A percentile compares a stretch with the other conserved stretches of the same genome.
phyloP scores from a whole-genome alignment of 2,113 vertebrate genomes.

The Thunnus thynnus region DNA sequence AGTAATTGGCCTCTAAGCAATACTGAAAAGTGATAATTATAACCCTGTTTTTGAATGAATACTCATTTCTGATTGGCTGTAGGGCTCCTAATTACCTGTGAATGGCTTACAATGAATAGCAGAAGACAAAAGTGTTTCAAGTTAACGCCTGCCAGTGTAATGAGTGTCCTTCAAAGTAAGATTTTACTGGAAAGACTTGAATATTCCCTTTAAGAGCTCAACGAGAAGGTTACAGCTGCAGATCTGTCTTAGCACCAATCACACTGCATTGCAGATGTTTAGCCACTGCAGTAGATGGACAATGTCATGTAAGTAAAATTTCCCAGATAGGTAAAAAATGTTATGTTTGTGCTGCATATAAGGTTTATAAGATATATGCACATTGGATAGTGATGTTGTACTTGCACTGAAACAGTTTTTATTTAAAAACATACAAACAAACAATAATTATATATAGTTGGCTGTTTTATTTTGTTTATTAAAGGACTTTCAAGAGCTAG shows the following conservation, averaged over 20 bases:
- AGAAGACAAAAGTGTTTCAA: neutral
- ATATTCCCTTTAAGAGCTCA: constrained; percentile 2
- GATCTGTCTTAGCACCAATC: constrained; percentile 2
- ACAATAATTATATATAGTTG: too few species aligned
- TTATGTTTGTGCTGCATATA: neutral
- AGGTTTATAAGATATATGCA: too few species aligned
- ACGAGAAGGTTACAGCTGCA: neutral
- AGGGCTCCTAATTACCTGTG: constrained; percentile 39
- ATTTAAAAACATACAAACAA: too few species aligned
- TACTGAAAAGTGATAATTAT: constrained; percentile 23
- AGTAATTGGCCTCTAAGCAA: constrained; percentile 26
- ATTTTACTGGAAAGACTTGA: neutral
- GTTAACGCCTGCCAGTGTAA: neutral
- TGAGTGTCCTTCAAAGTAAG: constrained; percentile 10
- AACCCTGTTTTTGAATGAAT: constrained; percentile 11
- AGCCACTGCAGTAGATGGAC: constrained; percentile 40
- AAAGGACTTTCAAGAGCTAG: too few species aligned
- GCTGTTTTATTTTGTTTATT: too few species aligned
- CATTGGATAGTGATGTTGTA: too few species aligned
- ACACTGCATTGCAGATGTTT: constrained; percentile 49
- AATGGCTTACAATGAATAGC: constrained; percentile 26
- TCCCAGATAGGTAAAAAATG: neutral
- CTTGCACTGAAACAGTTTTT: too few species aligned
- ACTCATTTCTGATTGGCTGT: constrained; percentile 10
- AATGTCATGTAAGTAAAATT: neutral